phyloP scores from a whole-genome alignment of 2,888 invertebrate genomes.

The Galeopsomyia nigrocyanea region DNA sequence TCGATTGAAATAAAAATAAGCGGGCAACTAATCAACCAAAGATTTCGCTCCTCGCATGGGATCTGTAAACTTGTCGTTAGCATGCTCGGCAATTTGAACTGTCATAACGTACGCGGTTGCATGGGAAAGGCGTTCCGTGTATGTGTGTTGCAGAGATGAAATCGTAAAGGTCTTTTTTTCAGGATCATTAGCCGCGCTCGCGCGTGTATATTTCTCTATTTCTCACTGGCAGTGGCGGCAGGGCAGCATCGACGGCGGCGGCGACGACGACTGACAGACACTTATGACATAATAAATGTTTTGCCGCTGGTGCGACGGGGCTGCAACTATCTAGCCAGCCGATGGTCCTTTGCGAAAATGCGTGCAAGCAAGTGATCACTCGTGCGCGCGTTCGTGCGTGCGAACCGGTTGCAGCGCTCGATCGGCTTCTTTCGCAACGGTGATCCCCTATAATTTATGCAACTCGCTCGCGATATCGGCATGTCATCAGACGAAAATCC shows the following conservation, averaged over 20 bases:
- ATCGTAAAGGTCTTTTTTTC: too few species aligned
- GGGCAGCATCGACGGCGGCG: too few species aligned
- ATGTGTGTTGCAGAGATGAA: too few species aligned
- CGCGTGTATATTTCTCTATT: too few species aligned
- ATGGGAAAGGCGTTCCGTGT: too few species aligned
- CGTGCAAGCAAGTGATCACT: slow-evolving; percentile 2
- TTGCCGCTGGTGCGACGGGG: background rate
- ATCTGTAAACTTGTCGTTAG: too few species aligned
- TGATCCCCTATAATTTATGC: slow-evolving; percentile 25
- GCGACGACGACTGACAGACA: background rate
- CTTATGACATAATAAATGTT: slow-evolving; percentile 10
- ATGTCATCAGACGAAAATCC: background rate
- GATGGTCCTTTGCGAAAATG: slow-evolving; percentile 15
- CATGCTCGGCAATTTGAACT: too few species aligned
- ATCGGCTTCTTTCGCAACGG: slow-evolving; percentile 27
- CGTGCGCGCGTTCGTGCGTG: background rate
- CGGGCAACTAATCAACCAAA: background rate
- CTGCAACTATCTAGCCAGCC: background rate
- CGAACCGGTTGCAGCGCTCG: slow-evolving; percentile 7
- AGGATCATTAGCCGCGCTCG: too few species aligned
- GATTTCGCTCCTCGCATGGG: background rate
- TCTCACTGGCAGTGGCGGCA: too few species aligned
- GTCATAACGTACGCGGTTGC: too few species aligned
- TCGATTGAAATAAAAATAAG: too few species aligned
- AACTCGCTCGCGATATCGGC: slow-evolving; percentile 18